Evolutionary conservation across 2,797 vertebrate species (phyloP), one percentile per base, ranked within the genome.

Genomic region (Labeo calbasu): DNA sequence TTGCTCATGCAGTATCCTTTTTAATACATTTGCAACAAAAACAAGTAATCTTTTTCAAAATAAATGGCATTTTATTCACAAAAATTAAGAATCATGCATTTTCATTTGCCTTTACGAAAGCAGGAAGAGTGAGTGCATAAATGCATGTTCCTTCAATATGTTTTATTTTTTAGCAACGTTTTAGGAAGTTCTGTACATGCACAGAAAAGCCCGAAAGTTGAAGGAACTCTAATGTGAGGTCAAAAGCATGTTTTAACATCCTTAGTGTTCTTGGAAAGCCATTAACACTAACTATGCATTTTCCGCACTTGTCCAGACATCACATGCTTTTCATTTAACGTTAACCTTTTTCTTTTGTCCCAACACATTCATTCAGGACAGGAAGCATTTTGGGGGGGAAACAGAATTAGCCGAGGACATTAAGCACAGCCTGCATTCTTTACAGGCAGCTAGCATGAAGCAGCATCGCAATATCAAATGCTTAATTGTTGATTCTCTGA

Each of bases 381-480:
- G 85, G 81, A 86, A 85, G 70, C 70, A 48, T 78, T 82, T 65
- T 23, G 8, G 79, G 69, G 32, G 81, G 85, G 77, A 81, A 87
- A 81, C 85, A 83, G 82, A 68, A 82, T 81, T 77, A 86, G 84
- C 79, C 77, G 84, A 85, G 87, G 88, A 84, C 89, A 88, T 90
- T 89, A 86, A 87, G 72, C 83, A 86, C 63, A 75, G 17, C 9
- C 73, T 57, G 72, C 32, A 80, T 83, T 85, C 75, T 88, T 85
- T 81, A 79, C 79, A 79, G 84, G 76, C 69, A 53, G 69, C 61
- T 83, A 77, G 86, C 66, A 51, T 88, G 69, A 88, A 87, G 73
- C 68, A 77, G 76, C 82, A 87, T 88, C 89, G 89, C 88, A 88
- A 90, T 91, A 93, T 91, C 86, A 91, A 85, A 90, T 83, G 89